A percentile compares a stretch with the other conserved stretches of the same genome.
Evolutionary conservation across 2,113 vertebrate species (phyloP).

Genomic region (Ginglymostoma cirratum): DNA sequence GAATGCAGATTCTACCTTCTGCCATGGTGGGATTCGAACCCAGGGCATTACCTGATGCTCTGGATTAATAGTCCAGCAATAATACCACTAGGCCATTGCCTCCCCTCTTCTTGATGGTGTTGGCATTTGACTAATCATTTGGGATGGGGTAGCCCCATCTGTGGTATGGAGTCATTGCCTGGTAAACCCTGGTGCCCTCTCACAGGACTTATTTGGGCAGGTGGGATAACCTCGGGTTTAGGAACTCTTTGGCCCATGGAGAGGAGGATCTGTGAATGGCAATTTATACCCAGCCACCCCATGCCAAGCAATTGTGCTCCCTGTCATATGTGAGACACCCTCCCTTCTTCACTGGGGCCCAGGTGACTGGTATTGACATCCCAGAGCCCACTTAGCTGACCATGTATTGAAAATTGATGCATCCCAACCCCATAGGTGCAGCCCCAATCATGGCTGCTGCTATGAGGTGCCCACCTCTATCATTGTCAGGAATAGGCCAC

Average conservation of each 20-base stretch:
- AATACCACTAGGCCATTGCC: no score
- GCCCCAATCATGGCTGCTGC: background rate
- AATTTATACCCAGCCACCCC: background rate
- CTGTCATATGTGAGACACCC: background rate
- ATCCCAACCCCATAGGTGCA: background rate
- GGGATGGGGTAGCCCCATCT: no score
- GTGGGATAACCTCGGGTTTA: no score
- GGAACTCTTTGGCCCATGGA: no score
- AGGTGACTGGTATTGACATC: background rate
- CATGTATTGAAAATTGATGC: background rate
- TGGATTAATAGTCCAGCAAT: no score
- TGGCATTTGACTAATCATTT: background rate
- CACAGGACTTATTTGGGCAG: background rate
- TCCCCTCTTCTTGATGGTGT: no score
- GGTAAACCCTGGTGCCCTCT: background rate
- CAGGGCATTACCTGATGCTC: no score
- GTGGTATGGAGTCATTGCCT: no score
- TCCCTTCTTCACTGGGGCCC: background rate
- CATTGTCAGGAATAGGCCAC: no score
- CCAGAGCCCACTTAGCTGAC: background rate
- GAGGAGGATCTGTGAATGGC: background rate
- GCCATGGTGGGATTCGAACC: no score
- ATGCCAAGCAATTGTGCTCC: background rate
- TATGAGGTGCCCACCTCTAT: no score
- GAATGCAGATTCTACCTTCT: no score